Evolutionary conservation across 2,797 vertebrate genomes (phyloP).

Genomic region (Clarias laeviceps): DNA sequence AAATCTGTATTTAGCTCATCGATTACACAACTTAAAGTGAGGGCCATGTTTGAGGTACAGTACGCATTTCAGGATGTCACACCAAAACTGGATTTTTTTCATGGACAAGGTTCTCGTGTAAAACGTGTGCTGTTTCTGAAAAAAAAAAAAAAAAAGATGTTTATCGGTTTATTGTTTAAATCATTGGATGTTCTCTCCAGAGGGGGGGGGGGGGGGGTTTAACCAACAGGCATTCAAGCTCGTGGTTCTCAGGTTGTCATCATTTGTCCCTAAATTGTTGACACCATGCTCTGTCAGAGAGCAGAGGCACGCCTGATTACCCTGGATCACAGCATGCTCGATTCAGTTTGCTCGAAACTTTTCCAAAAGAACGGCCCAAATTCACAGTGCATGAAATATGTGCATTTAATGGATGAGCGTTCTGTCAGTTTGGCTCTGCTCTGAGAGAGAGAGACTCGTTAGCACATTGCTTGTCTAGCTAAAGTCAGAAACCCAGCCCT

Average conservation of each 20-base stretch:
- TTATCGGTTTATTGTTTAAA: neutral
- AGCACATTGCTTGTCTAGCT: constrained; percentile 26
- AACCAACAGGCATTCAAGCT: constrained; percentile 33
- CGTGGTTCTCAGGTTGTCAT: neutral
- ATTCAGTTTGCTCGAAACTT: constrained; percentile 27
- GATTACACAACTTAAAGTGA: neutral
- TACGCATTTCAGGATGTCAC: neutral
- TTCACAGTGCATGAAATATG: constrained; percentile 51
- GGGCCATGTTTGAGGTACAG: no score
- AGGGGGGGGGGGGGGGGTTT: constrained; percentile 9
- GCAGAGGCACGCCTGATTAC: constrained; percentile 30
- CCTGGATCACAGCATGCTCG: constrained; percentile 5
- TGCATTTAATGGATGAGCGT: constrained; percentile 52
- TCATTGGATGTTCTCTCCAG: neutral
- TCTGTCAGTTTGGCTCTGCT: constrained; percentile 36
- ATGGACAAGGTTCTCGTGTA: neutral
- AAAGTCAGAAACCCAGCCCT: constrained; percentile 26
- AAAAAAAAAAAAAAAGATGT: neutral
- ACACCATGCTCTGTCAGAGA: constrained; percentile 21
- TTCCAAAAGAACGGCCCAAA: constrained; percentile 30
- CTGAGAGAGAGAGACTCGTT: constrained; percentile 41
- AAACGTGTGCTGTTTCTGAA: neutral
- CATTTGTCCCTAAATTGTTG: constrained; percentile 33
- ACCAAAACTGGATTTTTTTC: neutral
- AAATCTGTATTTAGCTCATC: neutral